Base-by-base conservation (phyloP, 2,113 vertebrate genomes). In the Cavia aperea region DNA sequence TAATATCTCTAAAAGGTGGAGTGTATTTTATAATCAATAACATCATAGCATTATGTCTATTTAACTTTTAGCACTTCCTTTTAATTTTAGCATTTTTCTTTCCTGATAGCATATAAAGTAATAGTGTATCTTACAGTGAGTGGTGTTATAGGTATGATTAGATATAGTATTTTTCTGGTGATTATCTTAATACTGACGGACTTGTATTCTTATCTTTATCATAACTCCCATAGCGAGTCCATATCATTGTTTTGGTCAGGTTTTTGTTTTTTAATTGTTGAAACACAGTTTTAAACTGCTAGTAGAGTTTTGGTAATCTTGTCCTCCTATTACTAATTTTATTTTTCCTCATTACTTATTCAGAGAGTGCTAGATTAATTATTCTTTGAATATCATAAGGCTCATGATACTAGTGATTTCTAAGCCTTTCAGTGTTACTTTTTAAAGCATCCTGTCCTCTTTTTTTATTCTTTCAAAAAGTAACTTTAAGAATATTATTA, bases 41-140 rank as follows among this genome's bases (percentile, higher is more conserved):
- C 10, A 65, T 56, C 51, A 79, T 81, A 9, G 33, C 15, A 60
- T 93, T 62, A 13, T 89, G 33, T 72, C 43, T 60, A 1, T 82
- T 85, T 88, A 94, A 81, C 86, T 87, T 63, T 87, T 93, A 82
- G 19, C 13, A 46, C 81, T 66, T 90, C 83, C 56, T 83, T 85
- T 72, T 86, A 58, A 82, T 81, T 29, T 70, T 81, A 92, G 54
- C 9, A 72, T 56, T 56, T 56, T 56, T 56, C 5, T 86, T 49
- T 95, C 31, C 91, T 93, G 31, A 19, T 93, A 24, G 23, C 81
- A 21, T 88, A 62, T 93, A 89, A 91, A 94, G 72, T 90, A 96
- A 36, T 86, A 31, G 54, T 85, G 6, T 90, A 54, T 90, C 12
- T 75, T 75, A 78, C 3, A 90, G 65, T 63, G 46, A 18, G 0